phyloP scores from a whole-genome alignment of 2,797 vertebrate genomes.

The Carapus acus region DNA sequence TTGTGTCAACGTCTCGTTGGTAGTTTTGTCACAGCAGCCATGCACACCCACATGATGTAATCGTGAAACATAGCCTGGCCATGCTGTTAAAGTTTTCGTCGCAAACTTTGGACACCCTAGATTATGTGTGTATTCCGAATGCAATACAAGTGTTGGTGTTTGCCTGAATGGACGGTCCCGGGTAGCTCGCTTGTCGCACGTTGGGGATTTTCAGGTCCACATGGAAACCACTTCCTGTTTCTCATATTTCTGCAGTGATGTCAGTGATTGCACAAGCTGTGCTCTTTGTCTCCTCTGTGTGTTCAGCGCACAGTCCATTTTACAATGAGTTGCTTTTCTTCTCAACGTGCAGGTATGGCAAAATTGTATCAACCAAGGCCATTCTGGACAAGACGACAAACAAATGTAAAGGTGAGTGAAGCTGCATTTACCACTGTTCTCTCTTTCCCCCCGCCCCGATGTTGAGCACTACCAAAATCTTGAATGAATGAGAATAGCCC shows the following conservation, averaged over 20 bases:
- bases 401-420: constrained; percentile 95
- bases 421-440: constrained; percentile 10
- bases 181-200: constrained; percentile 42
- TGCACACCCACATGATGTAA: too few species aligned
- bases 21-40: too few species aligned
- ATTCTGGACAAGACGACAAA: constrained; percentile 99
- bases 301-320: constrained; percentile 50
- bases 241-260: constrained; percentile 70
- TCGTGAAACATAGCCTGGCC: too few species aligned
- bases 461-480: background rate
- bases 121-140: background rate
- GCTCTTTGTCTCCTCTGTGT: constrained; percentile 53
- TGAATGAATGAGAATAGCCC: constrained; percentile 6
- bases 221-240: constrained; percentile 72
- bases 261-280: constrained; percentile 68
- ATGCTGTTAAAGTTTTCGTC: background rate
- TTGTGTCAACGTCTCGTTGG: too few species aligned
- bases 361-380: constrained; percentile 98
- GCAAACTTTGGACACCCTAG: constrained; percentile 2
- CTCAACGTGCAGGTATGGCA: constrained; percentile 84
- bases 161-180: constrained; percentile 38
- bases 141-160: constrained; percentile 22
- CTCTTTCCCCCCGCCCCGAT: background rate
- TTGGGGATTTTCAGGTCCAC: constrained; percentile 59
- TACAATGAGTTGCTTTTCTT: constrained; percentile 55